These are phyloP conservation scores for Antrozous pallidus DNA, from an alignment of 2,797 vertebrate genomes.

Conservation along the genomic window DNA sequence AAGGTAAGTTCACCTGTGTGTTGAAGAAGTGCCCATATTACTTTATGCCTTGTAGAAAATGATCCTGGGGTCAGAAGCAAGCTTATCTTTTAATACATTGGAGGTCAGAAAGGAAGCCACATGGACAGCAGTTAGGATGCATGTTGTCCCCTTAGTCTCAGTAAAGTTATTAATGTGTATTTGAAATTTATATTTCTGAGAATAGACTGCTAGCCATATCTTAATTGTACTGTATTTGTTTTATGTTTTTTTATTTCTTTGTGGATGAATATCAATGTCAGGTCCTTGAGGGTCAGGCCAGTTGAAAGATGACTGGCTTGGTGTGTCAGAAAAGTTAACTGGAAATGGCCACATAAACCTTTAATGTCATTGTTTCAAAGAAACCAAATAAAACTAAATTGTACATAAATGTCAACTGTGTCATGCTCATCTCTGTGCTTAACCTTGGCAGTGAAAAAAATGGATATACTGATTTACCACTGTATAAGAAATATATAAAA, in stretches of 20 bases:
- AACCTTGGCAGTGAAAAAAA: background rate
- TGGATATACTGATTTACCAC: slow-evolving; percentile 42
- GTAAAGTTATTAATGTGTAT: slow-evolving; percentile 32
- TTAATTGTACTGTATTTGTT: slow-evolving; percentile 26
- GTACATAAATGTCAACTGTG: background rate
- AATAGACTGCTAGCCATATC: slow-evolving; percentile 15
- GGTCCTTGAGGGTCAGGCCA: background rate
- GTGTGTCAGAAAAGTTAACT: slow-evolving; percentile 41
- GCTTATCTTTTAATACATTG: background rate
- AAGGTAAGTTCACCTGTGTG: slow-evolving; percentile 44
- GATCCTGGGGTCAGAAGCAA: background rate
- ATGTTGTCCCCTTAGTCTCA: background rate
- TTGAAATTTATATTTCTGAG: slow-evolving; percentile 48
- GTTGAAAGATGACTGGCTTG: slow-evolving; percentile 25
- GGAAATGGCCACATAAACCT: background rate
- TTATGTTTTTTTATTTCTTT: background rate
- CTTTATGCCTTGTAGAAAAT: background rate
- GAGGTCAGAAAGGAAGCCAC: background rate
- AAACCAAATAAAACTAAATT: slow-evolving; percentile 52
- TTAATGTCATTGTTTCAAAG: slow-evolving; percentile 39
- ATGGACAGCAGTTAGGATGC: background rate
- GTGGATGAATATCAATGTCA: background rate
- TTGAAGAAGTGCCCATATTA: background rate
- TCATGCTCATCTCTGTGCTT: background rate
- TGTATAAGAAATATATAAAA: background rate